Percentiles rank a stretch among this genome's conserved stretches.
These are phyloP conservation scores for Synanthedon formicaeformis DNA, from an alignment of 2,888 invertebrate species.

Conservation along the genomic window DNA sequence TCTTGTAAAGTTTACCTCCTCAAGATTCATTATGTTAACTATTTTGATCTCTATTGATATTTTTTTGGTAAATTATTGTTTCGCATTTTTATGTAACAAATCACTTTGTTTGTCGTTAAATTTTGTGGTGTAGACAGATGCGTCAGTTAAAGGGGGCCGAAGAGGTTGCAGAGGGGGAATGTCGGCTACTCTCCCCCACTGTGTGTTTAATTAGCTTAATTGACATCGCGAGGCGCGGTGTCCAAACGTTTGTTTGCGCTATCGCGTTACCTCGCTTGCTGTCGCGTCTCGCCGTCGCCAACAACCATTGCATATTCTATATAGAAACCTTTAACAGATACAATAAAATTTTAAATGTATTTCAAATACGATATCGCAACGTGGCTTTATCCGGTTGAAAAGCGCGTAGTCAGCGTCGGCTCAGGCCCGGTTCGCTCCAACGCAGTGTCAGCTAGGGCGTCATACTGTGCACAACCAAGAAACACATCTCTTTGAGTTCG, in stretches of 20 bases:
- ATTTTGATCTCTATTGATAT: not conserved
- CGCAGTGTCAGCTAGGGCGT: conserved; percentile 43
- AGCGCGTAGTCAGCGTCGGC: conserved; percentile 22
- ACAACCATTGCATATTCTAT: not conserved
- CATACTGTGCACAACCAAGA: conserved; percentile 32
- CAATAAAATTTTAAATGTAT: not conserved
- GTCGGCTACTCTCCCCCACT: conserved; percentile 40
- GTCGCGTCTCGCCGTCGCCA: conserved; percentile 10
- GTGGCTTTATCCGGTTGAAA: conserved; percentile 14
- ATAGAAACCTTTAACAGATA: not conserved
- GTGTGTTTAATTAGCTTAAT: conserved; percentile 70
- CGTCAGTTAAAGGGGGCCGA: conserved; percentile 40
- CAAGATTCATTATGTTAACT: conserved; percentile 14
- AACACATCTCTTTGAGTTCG: conserved; percentile 39
- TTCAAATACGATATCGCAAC: conserved; percentile 2
- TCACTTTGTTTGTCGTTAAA: conserved; percentile 51
- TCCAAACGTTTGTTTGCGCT: conserved; percentile 66
- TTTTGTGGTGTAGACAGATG: conserved; percentile 17
- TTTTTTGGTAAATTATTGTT: conserved; percentile 19
- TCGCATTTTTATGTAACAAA: conserved; percentile 32
- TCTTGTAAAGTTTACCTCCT: conserved; percentile 38
- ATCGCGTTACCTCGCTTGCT: conserved; percentile 48
- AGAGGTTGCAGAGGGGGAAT: conserved; percentile 26
- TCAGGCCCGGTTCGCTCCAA: conserved; percentile 17
- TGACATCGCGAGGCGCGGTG: conserved; percentile 67